Conservation (phyloP, 2,113 vertebrate species). For the Rattus norvegicus region DNA sequence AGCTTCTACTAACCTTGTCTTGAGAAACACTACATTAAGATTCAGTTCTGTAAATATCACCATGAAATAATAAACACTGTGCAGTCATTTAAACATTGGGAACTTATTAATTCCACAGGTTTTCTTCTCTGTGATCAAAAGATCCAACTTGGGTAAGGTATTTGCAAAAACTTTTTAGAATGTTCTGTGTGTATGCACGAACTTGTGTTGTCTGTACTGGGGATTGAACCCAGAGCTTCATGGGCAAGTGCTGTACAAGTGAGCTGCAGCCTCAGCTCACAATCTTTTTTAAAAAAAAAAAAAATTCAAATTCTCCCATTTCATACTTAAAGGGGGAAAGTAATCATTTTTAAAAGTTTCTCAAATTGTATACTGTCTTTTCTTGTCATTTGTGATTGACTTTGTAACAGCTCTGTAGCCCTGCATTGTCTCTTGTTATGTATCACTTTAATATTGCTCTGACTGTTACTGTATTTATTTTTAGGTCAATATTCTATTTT, state of each 20-base stretch:
- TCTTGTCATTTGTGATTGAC: constrained; percentile 20
- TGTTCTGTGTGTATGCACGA: neutral
- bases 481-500: constrained; percentile 22
- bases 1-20: constrained; percentile 18
- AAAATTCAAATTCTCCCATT: neutral
- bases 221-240: neutral
- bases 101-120: neutral
- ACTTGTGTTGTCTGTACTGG: neutral
- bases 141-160: constrained; percentile 26
- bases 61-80: neutral
- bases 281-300: neutral
- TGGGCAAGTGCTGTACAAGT: neutral
- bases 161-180: neutral
- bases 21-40: neutral
- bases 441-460: constrained; percentile 32
- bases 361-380: neutral
- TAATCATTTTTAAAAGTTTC: neutral
- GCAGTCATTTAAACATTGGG: neutral
- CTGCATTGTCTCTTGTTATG: neutral
- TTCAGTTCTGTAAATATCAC: constrained; percentile 49
- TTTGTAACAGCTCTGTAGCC: neutral
- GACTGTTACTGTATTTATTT: neutral
- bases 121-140: constrained; percentile 10
- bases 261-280: neutral
- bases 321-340: neutral